A percentile compares a stretch with the other conserved stretches of the same genome.
These are phyloP conservation scores for Zelleria hepariella DNA, from an alignment of 2,888 invertebrate species.

Conservation along the genomic window DNA sequence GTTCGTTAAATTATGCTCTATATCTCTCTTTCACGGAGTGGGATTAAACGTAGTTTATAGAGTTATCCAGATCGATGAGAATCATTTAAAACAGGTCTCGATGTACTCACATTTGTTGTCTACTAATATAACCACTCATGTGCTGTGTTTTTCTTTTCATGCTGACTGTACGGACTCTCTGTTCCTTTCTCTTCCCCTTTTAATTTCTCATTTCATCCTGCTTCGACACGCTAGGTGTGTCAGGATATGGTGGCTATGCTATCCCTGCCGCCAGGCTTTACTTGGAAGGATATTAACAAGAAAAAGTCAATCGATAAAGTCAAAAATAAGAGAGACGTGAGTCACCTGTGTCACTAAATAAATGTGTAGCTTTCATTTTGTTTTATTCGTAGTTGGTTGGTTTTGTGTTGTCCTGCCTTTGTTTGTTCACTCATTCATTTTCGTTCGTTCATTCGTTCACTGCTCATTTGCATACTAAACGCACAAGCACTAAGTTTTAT, in stretches of 20 bases:
- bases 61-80: too few relatives aligned
- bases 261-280: conserved; percentile 57
- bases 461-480: background rate
- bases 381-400: background rate
- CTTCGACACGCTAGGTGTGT: conserved; percentile 53
- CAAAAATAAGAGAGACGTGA: conserved; percentile 3
- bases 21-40: too few relatives aligned
- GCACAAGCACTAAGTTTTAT: too few relatives aligned
- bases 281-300: conserved; percentile 60
- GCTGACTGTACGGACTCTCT: background rate
- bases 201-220: conserved; percentile 32
- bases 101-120: background rate
- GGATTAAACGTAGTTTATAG: too few relatives aligned
- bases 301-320: conserved; percentile 1
- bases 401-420: background rate
- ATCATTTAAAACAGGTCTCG: too few relatives aligned
- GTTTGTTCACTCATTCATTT: background rate
- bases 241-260: conserved; percentile 50
- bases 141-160: background rate
- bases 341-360: background rate
- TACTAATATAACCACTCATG: background rate
- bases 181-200: background rate
- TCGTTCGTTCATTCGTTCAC: too few relatives aligned
- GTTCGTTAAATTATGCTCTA: too few relatives aligned
- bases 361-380: too few relatives aligned